phyloP scores from a whole-genome alignment of 2,797 vertebrate genomes.

The Anisognathus igniventris region DNA sequence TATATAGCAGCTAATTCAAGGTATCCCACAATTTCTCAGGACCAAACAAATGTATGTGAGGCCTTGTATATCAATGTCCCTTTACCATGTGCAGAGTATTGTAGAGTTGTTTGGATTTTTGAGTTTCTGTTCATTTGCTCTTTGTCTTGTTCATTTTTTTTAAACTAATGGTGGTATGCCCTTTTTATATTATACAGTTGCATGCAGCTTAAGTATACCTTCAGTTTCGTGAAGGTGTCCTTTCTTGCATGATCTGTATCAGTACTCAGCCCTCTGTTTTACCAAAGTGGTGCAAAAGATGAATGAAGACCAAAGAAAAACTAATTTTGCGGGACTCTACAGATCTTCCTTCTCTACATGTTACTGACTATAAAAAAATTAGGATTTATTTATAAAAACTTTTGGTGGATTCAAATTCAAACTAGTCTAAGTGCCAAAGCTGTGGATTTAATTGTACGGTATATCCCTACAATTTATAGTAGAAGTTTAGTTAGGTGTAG shows the following conservation, averaged over 20 bases:
- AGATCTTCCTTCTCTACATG: neutral
- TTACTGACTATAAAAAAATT: neutral
- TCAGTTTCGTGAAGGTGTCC: neutral
- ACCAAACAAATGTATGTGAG: neutral
- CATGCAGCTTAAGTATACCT: neutral
- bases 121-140: rapidly evolving
- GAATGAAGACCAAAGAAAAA: neutral
- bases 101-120: neutral
- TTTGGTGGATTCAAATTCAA: neutral
- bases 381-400: neutral
- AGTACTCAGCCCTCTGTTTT: neutral
- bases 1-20: neutral
- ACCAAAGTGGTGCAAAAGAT: neutral
- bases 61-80: neutral
- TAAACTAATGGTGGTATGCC: neutral
- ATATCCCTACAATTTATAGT: neutral
- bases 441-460: neutral
- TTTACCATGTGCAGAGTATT: neutral
- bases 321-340: neutral
- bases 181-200: neutral
- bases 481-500: neutral
- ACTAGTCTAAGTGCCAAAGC: neutral
- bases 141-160: neutral
- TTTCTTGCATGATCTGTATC: neutral
- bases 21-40: neutral